These are phyloP conservation scores for Byasa hedistus DNA, from an alignment of 2,888 invertebrate genomes.

Conservation along the genomic window DNA sequence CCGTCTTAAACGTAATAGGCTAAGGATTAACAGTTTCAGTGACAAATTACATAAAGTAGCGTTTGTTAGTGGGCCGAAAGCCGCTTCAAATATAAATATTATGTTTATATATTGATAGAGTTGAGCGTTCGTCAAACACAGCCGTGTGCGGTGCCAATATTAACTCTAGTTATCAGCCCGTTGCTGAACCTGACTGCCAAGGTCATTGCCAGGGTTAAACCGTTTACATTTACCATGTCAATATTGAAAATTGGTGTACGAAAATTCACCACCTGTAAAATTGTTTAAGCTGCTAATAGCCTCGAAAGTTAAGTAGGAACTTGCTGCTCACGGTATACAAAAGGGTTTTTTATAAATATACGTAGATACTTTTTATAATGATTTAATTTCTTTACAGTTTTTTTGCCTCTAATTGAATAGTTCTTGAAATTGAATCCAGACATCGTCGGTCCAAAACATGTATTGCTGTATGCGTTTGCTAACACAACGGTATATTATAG, in stretches of 20 bases:
- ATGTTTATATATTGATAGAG: conserved; percentile 80
- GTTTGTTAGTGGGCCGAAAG: conserved; percentile 59
- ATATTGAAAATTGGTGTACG: conserved; percentile 39
- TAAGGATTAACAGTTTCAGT: conserved; percentile 71
- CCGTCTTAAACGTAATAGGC: conserved; percentile 45
- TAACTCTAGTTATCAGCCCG: conserved; percentile 75
- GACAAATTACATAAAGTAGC: conserved; percentile 70
- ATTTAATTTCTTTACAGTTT: too few species aligned
- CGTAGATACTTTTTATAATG: too few species aligned
- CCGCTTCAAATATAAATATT: conserved; percentile 77
- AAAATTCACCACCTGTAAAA: conserved; percentile 33
- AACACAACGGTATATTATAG: too few species aligned
- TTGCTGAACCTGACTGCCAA: conserved; percentile 61
- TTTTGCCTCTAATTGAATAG: too few species aligned
- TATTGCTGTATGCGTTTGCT: too few species aligned
- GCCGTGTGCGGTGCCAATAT: conserved; percentile 75
- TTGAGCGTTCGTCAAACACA: conserved; percentile 75
- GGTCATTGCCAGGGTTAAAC: conserved; percentile 66
- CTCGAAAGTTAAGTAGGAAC: neutral
- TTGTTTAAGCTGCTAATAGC: conserved; percentile 16
- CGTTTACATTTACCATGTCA: conserved; percentile 40
- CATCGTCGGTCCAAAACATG: too few species aligned
- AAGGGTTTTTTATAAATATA: neutral
- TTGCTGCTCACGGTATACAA: neutral
- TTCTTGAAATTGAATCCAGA: too few species aligned